These are phyloP conservation scores for Anas platyrhynchos DNA, from an alignment of 2,113 vertebrate genomes.

Conservation along the genomic window DNA sequence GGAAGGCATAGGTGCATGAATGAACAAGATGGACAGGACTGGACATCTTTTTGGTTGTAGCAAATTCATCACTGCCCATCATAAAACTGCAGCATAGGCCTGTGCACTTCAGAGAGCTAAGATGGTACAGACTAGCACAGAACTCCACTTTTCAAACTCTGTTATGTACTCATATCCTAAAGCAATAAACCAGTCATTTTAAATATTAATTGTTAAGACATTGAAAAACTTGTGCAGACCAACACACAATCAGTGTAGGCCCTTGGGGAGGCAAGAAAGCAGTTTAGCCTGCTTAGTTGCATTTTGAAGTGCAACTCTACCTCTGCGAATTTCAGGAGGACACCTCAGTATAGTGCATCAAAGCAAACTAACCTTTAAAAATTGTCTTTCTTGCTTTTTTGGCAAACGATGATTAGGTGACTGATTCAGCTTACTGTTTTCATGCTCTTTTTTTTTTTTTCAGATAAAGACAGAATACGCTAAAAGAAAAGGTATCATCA, in stretches of 20 bases:
- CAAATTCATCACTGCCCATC: neutral
- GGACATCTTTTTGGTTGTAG: neutral
- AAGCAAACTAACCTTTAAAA: neutral
- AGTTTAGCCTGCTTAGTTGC: neutral
- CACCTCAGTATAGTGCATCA: neutral
- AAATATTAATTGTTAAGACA: neutral
- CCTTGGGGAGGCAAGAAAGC: neutral
- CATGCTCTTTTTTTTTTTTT: neutral
- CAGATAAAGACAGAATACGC: conserved; percentile 82
- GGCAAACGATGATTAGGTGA: neutral
- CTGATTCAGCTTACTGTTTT: neutral
- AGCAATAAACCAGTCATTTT: neutral
- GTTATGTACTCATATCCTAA: neutral
- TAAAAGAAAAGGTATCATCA: conserved; percentile 81
- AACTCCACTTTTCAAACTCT: neutral
- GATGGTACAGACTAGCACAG: neutral
- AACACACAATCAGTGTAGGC: neutral
- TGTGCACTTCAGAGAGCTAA: neutral
- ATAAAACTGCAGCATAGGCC: neutral
- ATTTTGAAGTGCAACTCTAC: neutral
- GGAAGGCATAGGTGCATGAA: neutral
- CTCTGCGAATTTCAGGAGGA: neutral
- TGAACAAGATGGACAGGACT: neutral
- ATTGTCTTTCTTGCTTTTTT: neutral
- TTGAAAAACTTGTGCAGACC: neutral